Evolutionary conservation across 53 echinoderm and acorn worm species (phyloP), one percentile per base, ranked within the genome.

Genomic region (Actinopyga echinites): DNA sequence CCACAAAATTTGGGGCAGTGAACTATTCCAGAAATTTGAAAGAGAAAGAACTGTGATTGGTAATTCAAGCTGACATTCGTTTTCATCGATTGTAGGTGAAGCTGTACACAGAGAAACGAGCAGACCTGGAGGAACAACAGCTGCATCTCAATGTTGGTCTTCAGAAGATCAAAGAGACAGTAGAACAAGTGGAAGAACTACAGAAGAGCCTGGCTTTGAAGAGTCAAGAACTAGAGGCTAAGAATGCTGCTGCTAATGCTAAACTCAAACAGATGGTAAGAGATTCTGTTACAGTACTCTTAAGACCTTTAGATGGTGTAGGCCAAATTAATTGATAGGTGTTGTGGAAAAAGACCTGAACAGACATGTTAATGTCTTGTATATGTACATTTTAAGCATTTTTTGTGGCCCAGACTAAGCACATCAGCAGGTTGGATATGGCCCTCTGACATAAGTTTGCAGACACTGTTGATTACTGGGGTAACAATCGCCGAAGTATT

Each of bases 81-180:
- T 74, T 54, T 20, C 55, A 36, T 33, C 17, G 23, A 26, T 12
- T n/a, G 1, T 34, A 97, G 97, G 97, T 99, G 60, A 99, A 99
- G 65, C 75, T 99, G 83, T 99, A 94, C 92, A 89, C 92, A 57
- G 99, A 99, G 91, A 99, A 99, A 80, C 90, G 99, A 13, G 92
- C 94, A 2, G 99, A 99, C 68, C 92, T 99, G 21, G 99, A 99
- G 85, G 99, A 99, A 68, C 99, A 99, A 64, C 99, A 99, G 86
- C 94, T 99, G 26, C 99, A 99, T 94, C 91, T 99, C 73, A 99
- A 99, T 45, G 99, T 99, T 61, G 99, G 99, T 80, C 87, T 99
- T 29, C 99, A 99, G 89, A 99, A 99, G 94, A 99, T 99, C 90
- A 99, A 99, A 88, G 99, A 99, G 90, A 99, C 99, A 3, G 99